Evolutionary conservation across 1,140 invertebrate genomes (phyloP).

Genomic region (Formica exsecta): DNA sequence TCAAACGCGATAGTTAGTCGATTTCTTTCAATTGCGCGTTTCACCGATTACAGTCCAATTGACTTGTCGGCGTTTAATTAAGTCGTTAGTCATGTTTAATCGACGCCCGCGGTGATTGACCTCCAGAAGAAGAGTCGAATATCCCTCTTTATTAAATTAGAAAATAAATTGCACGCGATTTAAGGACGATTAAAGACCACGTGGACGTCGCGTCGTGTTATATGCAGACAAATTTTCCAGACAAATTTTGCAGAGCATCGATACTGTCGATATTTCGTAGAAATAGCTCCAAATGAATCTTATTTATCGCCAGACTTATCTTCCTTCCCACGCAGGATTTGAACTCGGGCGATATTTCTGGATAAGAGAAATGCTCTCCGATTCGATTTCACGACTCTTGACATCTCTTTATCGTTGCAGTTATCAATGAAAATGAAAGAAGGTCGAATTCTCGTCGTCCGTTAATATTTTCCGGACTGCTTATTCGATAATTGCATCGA

Average conservation of each 20-base stretch:
- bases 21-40: too few relatives aligned
- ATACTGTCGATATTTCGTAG: not conserved
- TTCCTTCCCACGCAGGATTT: not conserved
- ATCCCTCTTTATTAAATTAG: constrained; percentile 21
- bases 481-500: constrained; percentile 30
- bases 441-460: not conserved
- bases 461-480: not conserved
- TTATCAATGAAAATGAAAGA: not conserved
- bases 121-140: not conserved
- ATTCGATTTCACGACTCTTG: constrained; percentile 3
- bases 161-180: not conserved
- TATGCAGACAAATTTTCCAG: not conserved
- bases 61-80: constrained; percentile 25
- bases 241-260: not conserved
- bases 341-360: not conserved
- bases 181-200: not conserved
- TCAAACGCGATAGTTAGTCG: not conserved
- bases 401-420: not conserved
- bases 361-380: not conserved
- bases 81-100: constrained; percentile 10
- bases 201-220: not conserved
- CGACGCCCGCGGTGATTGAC: not conserved
- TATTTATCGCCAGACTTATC: not conserved
- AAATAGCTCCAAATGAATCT: not conserved
- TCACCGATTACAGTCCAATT: not conserved